These are phyloP conservation scores for Leptothorax acervorum DNA, from an alignment of 2,888 invertebrate species.

Conservation along the genomic window DNA sequence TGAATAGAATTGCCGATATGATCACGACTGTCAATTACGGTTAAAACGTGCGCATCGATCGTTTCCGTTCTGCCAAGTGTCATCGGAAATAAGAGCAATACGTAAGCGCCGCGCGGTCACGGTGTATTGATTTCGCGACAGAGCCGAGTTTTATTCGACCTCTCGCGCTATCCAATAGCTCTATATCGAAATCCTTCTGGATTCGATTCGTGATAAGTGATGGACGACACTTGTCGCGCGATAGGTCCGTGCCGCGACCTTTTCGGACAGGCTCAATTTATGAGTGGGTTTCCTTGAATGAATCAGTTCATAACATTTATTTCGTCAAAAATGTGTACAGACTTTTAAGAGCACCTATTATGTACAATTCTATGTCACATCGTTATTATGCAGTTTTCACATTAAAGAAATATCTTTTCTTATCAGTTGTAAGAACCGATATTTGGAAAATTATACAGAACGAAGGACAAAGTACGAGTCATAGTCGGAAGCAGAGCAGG, in stretches of 20 bases:
- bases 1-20: neutral
- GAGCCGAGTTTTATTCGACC: neutral
- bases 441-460: neutral
- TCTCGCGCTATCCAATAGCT: slow-evolving; percentile 22
- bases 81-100: slow-evolving; percentile 76
- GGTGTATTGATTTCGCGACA: slow-evolving; percentile 76
- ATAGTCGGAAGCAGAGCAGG: too few relatives aligned
- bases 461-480: neutral
- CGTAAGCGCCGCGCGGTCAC: slow-evolving; percentile 70
- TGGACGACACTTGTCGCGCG: neutral
- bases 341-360: neutral
- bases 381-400: neutral
- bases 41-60: slow-evolving; percentile 42
- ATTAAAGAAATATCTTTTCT: neutral
- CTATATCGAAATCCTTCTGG: slow-evolving; percentile 12
- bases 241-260: neutral
- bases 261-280: neutral
- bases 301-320: slow-evolving; percentile 11
- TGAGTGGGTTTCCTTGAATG: neutral
- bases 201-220: neutral
- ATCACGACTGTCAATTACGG: slow-evolving; percentile 23
- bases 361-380: slow-evolving; percentile 1
- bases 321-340: slow-evolving; percentile 1
- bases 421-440: neutral
- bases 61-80: slow-evolving; percentile 23